Conservation (phyloP, 2,113 vertebrate species). For the Bufo gargarizans region DNA sequence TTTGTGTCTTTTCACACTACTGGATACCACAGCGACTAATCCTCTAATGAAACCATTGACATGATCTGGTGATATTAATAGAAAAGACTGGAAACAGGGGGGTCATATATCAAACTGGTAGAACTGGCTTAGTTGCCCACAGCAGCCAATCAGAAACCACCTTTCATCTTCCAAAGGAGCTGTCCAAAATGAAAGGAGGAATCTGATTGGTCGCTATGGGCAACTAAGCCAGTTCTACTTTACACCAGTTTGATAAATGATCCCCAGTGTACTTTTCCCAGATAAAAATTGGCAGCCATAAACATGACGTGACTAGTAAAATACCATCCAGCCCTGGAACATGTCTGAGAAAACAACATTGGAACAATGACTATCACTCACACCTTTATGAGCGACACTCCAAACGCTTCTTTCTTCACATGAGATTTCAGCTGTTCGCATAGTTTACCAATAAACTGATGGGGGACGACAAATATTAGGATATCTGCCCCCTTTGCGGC, state of each 20-base stretch:
- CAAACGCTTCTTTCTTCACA: conserved; percentile 83
- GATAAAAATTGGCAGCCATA: background rate
- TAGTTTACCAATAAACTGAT: conserved; percentile 87
- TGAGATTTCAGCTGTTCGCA: conserved; percentile 92
- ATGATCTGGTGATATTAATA: background rate
- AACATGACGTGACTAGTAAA: background rate
- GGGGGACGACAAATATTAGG: conserved; percentile 93
- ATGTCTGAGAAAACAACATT: background rate
- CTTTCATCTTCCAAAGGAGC: no score
- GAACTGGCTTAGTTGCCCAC: no score
- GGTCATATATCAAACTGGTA: no score
- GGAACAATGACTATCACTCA: background rate
- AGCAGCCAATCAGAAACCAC: no score
- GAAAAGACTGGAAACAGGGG: background rate
- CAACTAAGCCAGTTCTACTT: no score
- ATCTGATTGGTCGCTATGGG: no score
- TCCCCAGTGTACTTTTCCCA: background rate
- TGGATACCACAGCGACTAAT: background rate
- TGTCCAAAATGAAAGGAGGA: no score
- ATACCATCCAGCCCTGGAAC: background rate
- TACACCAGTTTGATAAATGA: no score
- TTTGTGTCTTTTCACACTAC: background rate
- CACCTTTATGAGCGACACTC: conserved; percentile 97
- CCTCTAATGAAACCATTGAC: no score
- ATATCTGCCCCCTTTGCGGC: conserved; percentile 84